Evolutionary conservation across 92 coral and sea anemone species (phyloP), one percentile per base, ranked within the genome.

Genomic region (Paragorgia papillata): DNA sequence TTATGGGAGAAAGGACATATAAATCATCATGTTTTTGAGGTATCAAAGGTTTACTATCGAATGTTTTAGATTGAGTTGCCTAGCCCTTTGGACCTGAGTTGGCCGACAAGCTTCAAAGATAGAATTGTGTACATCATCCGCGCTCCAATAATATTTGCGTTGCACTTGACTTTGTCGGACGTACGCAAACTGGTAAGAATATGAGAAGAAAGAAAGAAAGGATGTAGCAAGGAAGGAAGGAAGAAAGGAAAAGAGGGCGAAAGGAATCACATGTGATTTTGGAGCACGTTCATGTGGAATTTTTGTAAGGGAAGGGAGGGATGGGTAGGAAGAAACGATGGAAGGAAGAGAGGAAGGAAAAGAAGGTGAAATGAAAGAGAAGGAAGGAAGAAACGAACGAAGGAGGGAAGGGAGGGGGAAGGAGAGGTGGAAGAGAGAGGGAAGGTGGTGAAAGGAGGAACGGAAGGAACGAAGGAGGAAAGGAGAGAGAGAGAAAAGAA

Each of bases 41-140:
- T 13, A 3, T 30, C 62, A 2, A 33, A 34, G 14, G 29, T 41
- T 31, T 48, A 15, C 17, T 64, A n/a, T n/a, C n/a, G n/a, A n/a
- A 35, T 26, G 4, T 64, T 29, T 15, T 7, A 61, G 69, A 44
- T 19, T 19, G 74, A 67, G 29, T n/a, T 48, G 22, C 57, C 74
- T 15, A 48, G 14, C 0, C 58, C 74, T 9, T 29, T 67, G 39
- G 91, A 93, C 66, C 90, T 93, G 21, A 86, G 96, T 83, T 93
- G 97, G 97, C 97, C 97, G 15, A 82, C 83, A 53, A 85, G 88
- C 9, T 88, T 92, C 84, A 90, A 81, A 59, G 92, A 93, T 57
- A 86, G 90, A 15, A 28, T 93, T 0, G 82, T 85, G 0, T 93
- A 86, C 64, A 19, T 94, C 50, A 83, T 91, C 13, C 82, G 89